Conservation (phyloP, 1,140 invertebrate species). For the Bicyclus anynana region DNA sequence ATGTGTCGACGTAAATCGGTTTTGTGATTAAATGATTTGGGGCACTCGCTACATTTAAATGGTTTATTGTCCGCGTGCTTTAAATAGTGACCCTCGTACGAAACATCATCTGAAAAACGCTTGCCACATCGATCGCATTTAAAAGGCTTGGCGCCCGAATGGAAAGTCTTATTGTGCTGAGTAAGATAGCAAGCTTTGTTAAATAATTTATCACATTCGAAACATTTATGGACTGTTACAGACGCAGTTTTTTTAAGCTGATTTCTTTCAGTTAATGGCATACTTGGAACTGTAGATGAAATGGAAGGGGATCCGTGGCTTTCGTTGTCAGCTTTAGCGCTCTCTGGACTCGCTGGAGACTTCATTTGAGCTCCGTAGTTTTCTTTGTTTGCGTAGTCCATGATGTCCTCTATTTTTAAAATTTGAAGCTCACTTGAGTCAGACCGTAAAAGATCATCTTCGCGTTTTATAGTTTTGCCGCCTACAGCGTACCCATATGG, state of each 20-base stretch:
- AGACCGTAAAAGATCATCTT: constrained; percentile 44
- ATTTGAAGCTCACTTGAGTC: constrained; percentile 64
- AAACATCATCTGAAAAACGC: constrained; percentile 83
- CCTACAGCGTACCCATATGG: constrained; percentile 57
- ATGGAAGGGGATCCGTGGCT: constrained; percentile 59
- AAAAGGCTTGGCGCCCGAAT: constrained; percentile 90
- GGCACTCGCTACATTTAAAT: constrained; percentile 91
- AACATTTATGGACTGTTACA: constrained; percentile 82
- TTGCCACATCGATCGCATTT: constrained; percentile 92
- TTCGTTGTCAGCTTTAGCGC: constrained; percentile 65
- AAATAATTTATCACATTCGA: constrained; percentile 90
- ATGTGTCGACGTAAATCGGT: constrained; percentile 93
- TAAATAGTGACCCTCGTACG: constrained; percentile 83
- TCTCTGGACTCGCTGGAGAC: constrained; percentile 70
- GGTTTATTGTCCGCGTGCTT: constrained; percentile 92
- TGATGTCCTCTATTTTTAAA: constrained; percentile 68
- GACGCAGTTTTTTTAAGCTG: constrained; percentile 55
- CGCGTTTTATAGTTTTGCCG: constrained; percentile 66
- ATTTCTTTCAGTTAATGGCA: constrained; percentile 68
- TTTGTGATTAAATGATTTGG: constrained; percentile 90
- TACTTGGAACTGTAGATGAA: constrained; percentile 60
- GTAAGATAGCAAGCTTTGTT: constrained; percentile 92
- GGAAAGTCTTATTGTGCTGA: constrained; percentile 93
- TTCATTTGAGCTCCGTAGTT: constrained; percentile 72
- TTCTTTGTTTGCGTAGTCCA: constrained; percentile 74